Evolutionary conservation across 2,797 vertebrate species (phyloP).

Genomic region (Urocyon cinereoargenteus): DNA sequence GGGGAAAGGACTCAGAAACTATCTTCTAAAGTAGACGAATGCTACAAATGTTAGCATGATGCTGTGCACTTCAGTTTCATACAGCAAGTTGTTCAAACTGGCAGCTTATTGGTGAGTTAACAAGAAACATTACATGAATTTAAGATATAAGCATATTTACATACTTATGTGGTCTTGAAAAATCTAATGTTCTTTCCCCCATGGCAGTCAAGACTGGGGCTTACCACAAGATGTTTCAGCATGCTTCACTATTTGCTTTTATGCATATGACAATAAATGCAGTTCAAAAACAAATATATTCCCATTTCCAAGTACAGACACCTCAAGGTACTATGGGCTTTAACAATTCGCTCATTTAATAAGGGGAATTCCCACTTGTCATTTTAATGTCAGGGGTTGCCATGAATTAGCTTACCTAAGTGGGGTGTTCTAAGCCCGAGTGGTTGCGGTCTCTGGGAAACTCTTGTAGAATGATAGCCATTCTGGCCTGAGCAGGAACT

Average conservation of each 20-base stretch:
- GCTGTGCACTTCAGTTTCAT: slow-evolving; percentile 44
- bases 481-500: neutral
- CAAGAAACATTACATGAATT: slow-evolving; percentile 39
- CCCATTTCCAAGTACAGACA: slow-evolving; percentile 57
- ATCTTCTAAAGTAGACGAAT: slow-evolving; percentile 59
- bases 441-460: neutral
- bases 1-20: slow-evolving; percentile 55
- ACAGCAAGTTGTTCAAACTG: slow-evolving; percentile 58
- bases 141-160: slow-evolving; percentile 65
- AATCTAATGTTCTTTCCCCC: slow-evolving; percentile 33
- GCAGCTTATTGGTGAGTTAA: slow-evolving; percentile 21
- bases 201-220: slow-evolving; percentile 4
- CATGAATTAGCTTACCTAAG: neutral
- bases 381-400: neutral
- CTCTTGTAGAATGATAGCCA: neutral
- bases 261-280: slow-evolving; percentile 8
- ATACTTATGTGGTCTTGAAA: slow-evolving; percentile 35
- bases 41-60: slow-evolving; percentile 17
- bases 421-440: neutral
- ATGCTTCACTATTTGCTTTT: slow-evolving; percentile 47
- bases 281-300: neutral
- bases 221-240: neutral
- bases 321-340: slow-evolving; percentile 50
- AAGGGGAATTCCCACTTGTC: neutral
- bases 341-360: neutral